Percentiles rank a stretch among this genome's conserved stretches.
phyloP scores from a whole-genome alignment of 2,888 invertebrate genomes.

The Allolobophora icterica region DNA sequence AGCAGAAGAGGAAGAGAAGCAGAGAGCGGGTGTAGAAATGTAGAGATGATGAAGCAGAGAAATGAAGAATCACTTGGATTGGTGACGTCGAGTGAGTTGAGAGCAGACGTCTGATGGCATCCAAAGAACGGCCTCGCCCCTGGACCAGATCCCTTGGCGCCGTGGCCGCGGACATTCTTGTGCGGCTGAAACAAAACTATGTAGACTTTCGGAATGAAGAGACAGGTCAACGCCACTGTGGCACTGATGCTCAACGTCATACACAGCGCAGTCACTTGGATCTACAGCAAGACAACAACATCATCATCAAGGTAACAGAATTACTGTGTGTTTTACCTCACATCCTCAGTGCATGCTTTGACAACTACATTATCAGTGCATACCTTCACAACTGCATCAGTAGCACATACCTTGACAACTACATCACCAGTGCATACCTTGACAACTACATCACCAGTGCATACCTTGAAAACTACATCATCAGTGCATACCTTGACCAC shows the following conservation, averaged over 20 bases:
- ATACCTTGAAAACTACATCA: too few species aligned
- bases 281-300: constrained; percentile 67
- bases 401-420: too few species aligned
- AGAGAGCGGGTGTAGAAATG: too few species aligned
- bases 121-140: constrained; percentile 41
- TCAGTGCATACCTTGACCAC: too few species aligned
- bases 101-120: constrained; percentile 39
- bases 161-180: constrained; percentile 73
- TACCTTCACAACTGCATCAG: too few species aligned
- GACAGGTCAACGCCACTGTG: constrained; percentile 74
- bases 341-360: too few species aligned
- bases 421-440: too few species aligned
- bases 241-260: constrained; percentile 76
- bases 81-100: constrained; percentile 45
- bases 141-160: constrained; percentile 38
- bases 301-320: neutral
- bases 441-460: too few species aligned
- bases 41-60: neutral
- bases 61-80: constrained; percentile 44
- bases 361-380: too few species aligned
- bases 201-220: constrained; percentile 77
- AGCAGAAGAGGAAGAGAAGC: too few species aligned
- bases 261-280: constrained; percentile 76
- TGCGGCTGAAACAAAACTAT: constrained; percentile 78
- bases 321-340: too few species aligned